Base-by-base conservation (phyloP, 1,140 invertebrate species). In the Papilio machaon region DNA sequence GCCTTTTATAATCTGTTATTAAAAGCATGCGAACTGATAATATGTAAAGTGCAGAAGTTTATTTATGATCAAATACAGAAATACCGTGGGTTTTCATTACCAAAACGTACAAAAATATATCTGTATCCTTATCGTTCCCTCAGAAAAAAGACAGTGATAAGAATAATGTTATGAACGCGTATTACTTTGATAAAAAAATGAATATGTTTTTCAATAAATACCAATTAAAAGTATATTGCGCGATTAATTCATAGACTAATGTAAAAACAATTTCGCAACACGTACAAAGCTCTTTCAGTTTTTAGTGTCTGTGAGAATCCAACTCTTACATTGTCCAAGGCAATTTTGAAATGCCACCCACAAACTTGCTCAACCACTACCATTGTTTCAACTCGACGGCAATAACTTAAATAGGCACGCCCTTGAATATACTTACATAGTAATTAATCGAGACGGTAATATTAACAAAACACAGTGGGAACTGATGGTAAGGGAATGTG, bases 291-390 rank as follows among this genome's bases (percentile, higher is more conserved):
- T 64, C 43, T 77, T 60, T 82, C 81, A 84, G 79, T 85, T 88
- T 86, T 88, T 87, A 85, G 80, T 77, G 77, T 84, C 83, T 86
- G 87, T 89, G 88, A 85, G 85, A 90, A 89, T 82, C 70, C 58
- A 73, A 60, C 80, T 79, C 77, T 81, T 83, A 84, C 80, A 91
- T 91, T 90, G 88, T 91, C 86, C 87, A 85, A 82, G 80, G 82
- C 74, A 81, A 90, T 88, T 88, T 88, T 90, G 89, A 92, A 91
- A 91, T 88, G 87, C 89, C 89, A 91, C 85, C 83, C 78, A 83
- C 85, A 43, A 54, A 73, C 83, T 91, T 91, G 83, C 86, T 49
- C 86, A 89, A 91, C 81, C 73, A 35, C 46, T 60, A 58, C 89
- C 78, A 91, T 92, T 92, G 90, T 92, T 87, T 88, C 82, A 85